Evolutionary conservation across 2,113 vertebrate genomes (phyloP).

Genomic region (Alouatta palliata): DNA sequence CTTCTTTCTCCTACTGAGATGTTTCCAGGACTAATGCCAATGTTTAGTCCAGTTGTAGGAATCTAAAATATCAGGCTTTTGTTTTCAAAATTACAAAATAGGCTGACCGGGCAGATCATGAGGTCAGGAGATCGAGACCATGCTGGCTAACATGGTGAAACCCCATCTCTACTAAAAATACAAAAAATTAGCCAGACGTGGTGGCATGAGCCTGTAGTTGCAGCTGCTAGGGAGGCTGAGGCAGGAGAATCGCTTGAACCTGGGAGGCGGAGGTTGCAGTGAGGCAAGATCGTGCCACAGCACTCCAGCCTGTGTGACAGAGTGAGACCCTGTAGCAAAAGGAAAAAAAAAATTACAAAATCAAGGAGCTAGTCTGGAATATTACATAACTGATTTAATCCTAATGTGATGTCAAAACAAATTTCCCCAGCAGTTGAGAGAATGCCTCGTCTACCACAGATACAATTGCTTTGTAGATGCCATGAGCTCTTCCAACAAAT

Average conservation of each 20-base stretch:
- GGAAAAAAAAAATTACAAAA: slow-evolving; percentile 18
- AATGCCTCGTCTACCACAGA: background rate
- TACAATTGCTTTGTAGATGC: slow-evolving; percentile 12
- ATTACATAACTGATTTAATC: slow-evolving; percentile 62
- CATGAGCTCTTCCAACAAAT: slow-evolving; percentile 1
- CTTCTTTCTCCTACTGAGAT: background rate
- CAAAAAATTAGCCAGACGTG: too few species aligned
- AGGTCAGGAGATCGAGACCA: too few species aligned
- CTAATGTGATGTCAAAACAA: slow-evolving; percentile 67
- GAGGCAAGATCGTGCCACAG: accelerated
- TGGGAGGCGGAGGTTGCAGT: too few species aligned
- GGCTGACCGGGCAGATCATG: too few species aligned
- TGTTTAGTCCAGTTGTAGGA: background rate
- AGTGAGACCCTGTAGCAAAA: too few species aligned
- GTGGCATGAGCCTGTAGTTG: too few species aligned
- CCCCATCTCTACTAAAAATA: too few species aligned
- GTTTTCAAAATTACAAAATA: slow-evolving; percentile 42
- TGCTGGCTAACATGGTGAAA: too few species aligned
- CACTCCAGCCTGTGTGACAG: too few species aligned
- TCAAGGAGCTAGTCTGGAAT: background rate
- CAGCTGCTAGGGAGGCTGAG: too few species aligned
- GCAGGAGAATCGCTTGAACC: too few species aligned
- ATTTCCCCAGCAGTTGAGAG: slow-evolving; percentile 35
- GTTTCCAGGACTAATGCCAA: slow-evolving; percentile 35
- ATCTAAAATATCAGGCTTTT: slow-evolving; percentile 54